A percentile compares a stretch with the other conserved stretches of the same genome.
phyloP scores from a whole-genome alignment of 2,797 vertebrate species.

The Smutsia temminckii region DNA sequence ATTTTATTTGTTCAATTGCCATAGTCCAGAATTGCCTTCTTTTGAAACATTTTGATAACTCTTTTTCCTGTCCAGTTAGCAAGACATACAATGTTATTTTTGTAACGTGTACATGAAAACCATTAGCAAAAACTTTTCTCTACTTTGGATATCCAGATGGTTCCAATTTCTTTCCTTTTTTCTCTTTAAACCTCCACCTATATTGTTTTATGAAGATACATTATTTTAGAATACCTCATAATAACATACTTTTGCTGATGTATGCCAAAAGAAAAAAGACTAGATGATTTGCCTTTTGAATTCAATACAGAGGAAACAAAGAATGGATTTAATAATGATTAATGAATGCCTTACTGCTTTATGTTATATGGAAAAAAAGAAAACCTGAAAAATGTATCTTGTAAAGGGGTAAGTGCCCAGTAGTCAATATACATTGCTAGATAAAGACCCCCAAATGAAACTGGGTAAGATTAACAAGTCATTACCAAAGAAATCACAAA shows the following conservation, averaged over 20 bases:
- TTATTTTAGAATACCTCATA: constrained; percentile 88
- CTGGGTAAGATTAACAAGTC: constrained; percentile 35
- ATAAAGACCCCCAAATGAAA: constrained; percentile 40
- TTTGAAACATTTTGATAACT: constrained; percentile 34
- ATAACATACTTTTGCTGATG: constrained; percentile 86
- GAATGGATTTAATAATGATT: constrained; percentile 87
- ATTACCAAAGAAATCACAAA: constrained; percentile 23
- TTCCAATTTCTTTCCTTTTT: constrained; percentile 86
- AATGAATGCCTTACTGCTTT: constrained; percentile 85
- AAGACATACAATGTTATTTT: constrained; percentile 63
- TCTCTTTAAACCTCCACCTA: constrained; percentile 86
- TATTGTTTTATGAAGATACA: constrained; percentile 87
- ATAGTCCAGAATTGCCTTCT: constrained; percentile 44
- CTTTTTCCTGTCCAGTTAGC: constrained; percentile 41
- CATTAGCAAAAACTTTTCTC: constrained; percentile 86
- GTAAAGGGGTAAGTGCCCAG: constrained; percentile 81
- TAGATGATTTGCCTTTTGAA: constrained; percentile 87
- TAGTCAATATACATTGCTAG: constrained; percentile 83
- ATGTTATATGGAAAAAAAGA: constrained; percentile 81
- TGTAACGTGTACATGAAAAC: constrained; percentile 80
- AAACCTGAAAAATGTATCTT: constrained; percentile 74
- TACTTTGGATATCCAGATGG: constrained; percentile 86
- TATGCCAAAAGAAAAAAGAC: constrained; percentile 78
- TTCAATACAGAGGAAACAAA: constrained; percentile 84
- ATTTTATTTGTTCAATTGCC: constrained; percentile 29